Evolutionary conservation across 2,888 invertebrate genomes (phyloP).

Genomic region (Hemistola chrysoprasaria): DNA sequence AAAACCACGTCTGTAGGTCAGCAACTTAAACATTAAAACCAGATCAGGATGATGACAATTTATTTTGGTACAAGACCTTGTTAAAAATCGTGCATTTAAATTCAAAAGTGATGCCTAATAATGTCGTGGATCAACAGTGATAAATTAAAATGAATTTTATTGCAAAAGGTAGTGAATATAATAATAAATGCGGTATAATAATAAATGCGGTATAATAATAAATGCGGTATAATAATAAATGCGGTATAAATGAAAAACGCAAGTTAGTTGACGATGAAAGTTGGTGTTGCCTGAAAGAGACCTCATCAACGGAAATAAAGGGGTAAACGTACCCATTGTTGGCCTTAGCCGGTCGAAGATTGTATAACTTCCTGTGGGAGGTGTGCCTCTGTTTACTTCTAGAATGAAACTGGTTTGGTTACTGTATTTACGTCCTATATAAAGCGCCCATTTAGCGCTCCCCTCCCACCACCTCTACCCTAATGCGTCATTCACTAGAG

Average conservation of each 20-base stretch:
- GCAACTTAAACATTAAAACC: too few relatives aligned
- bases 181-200: too few relatives aligned
- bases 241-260: background rate
- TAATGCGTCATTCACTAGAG: conserved; percentile 59
- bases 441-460: conserved; percentile 48
- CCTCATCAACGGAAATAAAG: conserved; percentile 22
- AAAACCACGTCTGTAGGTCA: too few relatives aligned
- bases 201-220: too few relatives aligned
- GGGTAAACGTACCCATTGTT: conserved; percentile 65
- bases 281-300: conserved; percentile 12
- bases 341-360: conserved; percentile 49
- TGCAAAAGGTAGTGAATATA: too few relatives aligned
- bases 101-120: too few relatives aligned
- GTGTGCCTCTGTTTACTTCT: conserved; percentile 63
- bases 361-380: conserved; percentile 44
- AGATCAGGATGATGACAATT: too few relatives aligned
- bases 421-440: conserved; percentile 64
- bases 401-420: conserved; percentile 62
- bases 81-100: too few relatives aligned
- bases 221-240: too few relatives aligned
- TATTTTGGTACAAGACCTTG: too few relatives aligned
- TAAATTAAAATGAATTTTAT: too few relatives aligned
- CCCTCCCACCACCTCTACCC: conserved; percentile 30
- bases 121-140: too few relatives aligned
- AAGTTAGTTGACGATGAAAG: background rate